phyloP scores from a whole-genome alignment of 2,797 vertebrate species.

The Lacerta viridis region DNA sequence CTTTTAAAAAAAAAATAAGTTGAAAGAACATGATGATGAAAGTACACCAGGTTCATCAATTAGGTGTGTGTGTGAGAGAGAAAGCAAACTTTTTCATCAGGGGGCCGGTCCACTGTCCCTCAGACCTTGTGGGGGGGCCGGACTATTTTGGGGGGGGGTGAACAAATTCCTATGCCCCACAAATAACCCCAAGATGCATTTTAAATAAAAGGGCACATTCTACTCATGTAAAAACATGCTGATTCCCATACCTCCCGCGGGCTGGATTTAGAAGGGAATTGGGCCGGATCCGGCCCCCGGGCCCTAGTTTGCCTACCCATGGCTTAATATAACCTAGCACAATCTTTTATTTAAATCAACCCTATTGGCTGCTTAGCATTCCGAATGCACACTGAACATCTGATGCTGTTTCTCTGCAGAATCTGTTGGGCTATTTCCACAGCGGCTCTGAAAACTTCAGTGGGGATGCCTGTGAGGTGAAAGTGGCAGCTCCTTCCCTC shows the following conservation, averaged over 20 bases:
- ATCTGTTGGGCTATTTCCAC: slow-evolving; percentile 94
- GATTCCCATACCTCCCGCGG: too few species aligned
- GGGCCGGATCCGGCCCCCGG: too few species aligned
- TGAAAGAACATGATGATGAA: neutral
- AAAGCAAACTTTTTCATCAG: neutral
- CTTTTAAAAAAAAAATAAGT: neutral
- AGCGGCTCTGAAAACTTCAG: slow-evolving; percentile 93
- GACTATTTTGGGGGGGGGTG: too few species aligned
- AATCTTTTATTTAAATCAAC: neutral
- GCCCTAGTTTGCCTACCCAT: too few species aligned
- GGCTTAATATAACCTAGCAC: neutral
- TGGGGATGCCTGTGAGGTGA: slow-evolving; percentile 97
- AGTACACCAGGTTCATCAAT: too few species aligned
- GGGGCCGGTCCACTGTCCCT: too few species aligned
- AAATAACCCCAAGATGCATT: too few species aligned
- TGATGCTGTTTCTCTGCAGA: slow-evolving; percentile 81
- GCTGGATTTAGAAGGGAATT: too few species aligned
- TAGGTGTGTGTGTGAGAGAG: neutral
- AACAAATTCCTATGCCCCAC: too few species aligned
- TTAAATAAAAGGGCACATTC: too few species aligned
- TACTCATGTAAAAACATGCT: too few species aligned
- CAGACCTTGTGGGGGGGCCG: too few species aligned
- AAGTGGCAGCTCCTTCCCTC: slow-evolving; percentile 93
- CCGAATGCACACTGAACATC: neutral
- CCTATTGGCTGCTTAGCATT: neutral